These are phyloP conservation scores for Sparus aurata DNA, from an alignment of 2,797 vertebrate species.

Conservation along the genomic window DNA sequence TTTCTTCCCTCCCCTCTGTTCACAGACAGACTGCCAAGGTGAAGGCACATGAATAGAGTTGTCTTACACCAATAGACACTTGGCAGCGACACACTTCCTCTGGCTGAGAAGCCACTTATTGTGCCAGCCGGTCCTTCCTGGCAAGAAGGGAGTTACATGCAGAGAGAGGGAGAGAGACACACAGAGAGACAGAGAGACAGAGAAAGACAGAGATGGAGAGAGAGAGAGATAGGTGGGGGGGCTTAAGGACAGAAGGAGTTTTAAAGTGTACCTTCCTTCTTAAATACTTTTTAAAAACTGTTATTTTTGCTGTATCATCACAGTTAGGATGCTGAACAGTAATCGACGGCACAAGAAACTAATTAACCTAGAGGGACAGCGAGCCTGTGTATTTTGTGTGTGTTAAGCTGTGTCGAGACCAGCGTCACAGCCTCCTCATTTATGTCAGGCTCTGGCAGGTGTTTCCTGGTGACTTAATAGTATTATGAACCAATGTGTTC, in stretches of 20 bases:
- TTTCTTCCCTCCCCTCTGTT: conserved; percentile 27
- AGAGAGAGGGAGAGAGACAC: conserved; percentile 11
- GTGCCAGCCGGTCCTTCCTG: conserved; percentile 64
- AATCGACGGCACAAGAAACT: background rate
- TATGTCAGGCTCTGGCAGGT: conserved; percentile 3
- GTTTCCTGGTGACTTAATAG: background rate
- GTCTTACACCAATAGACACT: conserved; percentile 67
- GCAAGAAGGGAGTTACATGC: conserved; percentile 31
- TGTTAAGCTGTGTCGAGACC: conserved; percentile 13
- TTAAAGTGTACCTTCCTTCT: background rate
- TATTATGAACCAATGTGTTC: conserved; percentile 2
- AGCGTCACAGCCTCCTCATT: conserved; percentile 11
- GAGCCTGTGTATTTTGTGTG: background rate
- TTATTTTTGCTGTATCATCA: background rate
- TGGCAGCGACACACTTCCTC: conserved; percentile 72
- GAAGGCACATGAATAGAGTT: conserved; percentile 71
- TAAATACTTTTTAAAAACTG: background rate
- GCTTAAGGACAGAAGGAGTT: background rate
- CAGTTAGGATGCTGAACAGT: background rate
- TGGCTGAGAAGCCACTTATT: conserved; percentile 55
- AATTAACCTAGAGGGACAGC: background rate
- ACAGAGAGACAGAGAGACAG: background rate
- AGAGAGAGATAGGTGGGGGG: background rate
- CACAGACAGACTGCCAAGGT: conserved; percentile 67
- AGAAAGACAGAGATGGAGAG: background rate